Evolutionary conservation across 1,140 invertebrate species (phyloP).

Genomic region (Oedothorax gibbosus): DNA sequence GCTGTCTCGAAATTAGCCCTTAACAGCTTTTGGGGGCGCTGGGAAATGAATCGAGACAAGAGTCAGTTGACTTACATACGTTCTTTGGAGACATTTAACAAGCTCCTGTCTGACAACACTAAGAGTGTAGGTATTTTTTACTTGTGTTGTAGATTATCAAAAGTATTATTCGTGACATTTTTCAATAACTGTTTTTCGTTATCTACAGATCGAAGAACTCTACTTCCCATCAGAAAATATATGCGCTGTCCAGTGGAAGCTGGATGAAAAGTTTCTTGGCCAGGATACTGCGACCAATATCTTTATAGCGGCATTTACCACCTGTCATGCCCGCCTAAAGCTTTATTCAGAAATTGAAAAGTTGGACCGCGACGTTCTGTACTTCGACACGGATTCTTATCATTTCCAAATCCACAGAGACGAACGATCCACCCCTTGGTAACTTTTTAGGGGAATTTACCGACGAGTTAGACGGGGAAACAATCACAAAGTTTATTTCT

Average conservation of each 20-base stretch:
- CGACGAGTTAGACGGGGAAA: constrained; percentile 2
- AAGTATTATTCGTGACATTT: not conserved
- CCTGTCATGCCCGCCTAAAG: not conserved
- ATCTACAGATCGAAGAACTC: not conserved
- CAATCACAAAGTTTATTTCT: not conserved
- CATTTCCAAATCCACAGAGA: not conserved
- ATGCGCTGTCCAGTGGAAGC: not conserved
- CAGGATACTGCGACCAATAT: constrained; percentile 6
- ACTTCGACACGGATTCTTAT: not conserved
- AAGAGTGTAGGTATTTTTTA: too few species aligned
- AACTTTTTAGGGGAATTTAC: constrained; percentile 3
- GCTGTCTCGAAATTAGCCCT: not conserved
- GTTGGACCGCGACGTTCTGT: not conserved
- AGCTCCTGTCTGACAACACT: too few species aligned
- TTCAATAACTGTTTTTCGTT: not conserved
- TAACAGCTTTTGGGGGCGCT: constrained; percentile 1
- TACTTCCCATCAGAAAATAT: not conserved
- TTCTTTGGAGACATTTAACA: too few species aligned
- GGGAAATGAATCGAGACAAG: too few species aligned
- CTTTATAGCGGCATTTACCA: not conserved
- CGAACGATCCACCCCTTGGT: not conserved
- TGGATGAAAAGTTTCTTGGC: not conserved
- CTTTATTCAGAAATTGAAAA: constrained; percentile 1
- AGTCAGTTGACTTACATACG: too few species aligned
- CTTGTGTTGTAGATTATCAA: too few species aligned